Conservation (phyloP, 2,797 vertebrate species). For the Helicolenus hilgendorfi region DNA sequence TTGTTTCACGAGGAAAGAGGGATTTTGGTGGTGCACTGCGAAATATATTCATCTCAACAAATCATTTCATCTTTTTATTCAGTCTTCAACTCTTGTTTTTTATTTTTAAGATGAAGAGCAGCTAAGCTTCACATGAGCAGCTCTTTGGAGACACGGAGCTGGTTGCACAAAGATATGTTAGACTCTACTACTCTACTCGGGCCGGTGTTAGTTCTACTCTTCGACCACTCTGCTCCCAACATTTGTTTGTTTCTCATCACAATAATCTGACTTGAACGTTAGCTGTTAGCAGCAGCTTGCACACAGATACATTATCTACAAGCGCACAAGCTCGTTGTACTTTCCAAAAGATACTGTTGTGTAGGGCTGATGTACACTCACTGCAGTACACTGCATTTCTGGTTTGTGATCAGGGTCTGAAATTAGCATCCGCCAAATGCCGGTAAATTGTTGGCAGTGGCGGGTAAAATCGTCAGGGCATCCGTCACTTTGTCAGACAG, state of each 20-base stretch:
- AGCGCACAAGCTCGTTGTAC: too few relatives aligned
- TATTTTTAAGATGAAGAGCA: slow-evolving; percentile 23
- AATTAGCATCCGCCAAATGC: too few relatives aligned
- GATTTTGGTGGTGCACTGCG: slow-evolving; percentile 1
- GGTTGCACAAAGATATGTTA: neutral
- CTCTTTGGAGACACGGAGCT: neutral
- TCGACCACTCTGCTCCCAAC: neutral
- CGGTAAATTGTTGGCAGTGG: too few relatives aligned
- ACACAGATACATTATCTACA: too few relatives aligned
- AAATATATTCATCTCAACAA: slow-evolving; percentile 27
- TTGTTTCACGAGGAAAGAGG: slow-evolving; percentile 48
- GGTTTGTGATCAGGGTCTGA: too few relatives aligned
- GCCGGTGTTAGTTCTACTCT: neutral
- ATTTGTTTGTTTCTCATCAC: neutral
- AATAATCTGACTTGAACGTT: neutral
- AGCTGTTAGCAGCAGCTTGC: neutral
- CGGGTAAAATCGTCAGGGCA: too few relatives aligned
- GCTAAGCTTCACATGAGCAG: neutral
- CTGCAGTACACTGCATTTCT: too few relatives aligned
- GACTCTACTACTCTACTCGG: neutral
- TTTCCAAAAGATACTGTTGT: too few relatives aligned
- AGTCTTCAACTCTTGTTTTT: neutral
- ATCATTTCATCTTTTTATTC: slow-evolving; percentile 36
- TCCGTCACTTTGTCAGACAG: too few relatives aligned
- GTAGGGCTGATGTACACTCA: too few relatives aligned